Evolutionary conservation across 2,797 vertebrate species (phyloP).

Genomic region (Schizothorax lantsangensis): DNA sequence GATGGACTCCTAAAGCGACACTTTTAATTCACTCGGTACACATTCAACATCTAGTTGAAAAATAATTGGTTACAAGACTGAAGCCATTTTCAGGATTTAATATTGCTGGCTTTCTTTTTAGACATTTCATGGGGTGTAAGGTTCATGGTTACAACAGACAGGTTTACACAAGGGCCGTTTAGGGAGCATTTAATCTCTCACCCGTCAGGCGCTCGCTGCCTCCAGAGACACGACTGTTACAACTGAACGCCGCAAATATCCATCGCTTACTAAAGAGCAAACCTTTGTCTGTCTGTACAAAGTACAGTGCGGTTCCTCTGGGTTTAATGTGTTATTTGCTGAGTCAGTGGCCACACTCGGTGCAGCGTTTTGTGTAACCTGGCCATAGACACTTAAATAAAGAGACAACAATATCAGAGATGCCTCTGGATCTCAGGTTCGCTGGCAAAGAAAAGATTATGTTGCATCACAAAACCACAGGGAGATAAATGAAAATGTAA

Average conservation of each 20-base stretch:
- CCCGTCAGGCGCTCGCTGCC: conserved; percentile 29
- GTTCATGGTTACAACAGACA: conserved; percentile 49
- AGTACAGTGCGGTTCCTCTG: conserved; percentile 3
- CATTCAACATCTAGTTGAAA: conserved; percentile 22
- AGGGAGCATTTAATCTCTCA: conserved; percentile 49
- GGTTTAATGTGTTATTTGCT: conserved; percentile 13
- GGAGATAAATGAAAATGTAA: not conserved
- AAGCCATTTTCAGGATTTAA: conserved; percentile 19
- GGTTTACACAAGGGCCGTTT: conserved; percentile 50
- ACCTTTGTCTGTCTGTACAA: conserved; percentile 24
- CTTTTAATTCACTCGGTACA: not conserved
- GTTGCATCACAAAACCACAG: not conserved
- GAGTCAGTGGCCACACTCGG: not conserved
- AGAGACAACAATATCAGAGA: not conserved
- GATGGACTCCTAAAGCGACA: conserved; percentile 15
- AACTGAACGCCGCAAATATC: conserved; percentile 22
- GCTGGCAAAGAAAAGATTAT: not conserved
- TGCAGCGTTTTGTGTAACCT: not conserved
- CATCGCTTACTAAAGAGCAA: conserved; percentile 34
- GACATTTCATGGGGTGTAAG: conserved; percentile 33
- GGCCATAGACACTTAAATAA: conserved; percentile 22
- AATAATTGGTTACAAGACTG: not conserved
- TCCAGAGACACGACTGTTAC: conserved; percentile 30
- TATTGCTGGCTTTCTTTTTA: conserved; percentile 25
- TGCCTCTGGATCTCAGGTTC: not conserved